These are phyloP conservation scores for Cyrtodaria siliqua DNA, from an alignment of 2,888 invertebrate genomes.

Conservation along the genomic window DNA sequence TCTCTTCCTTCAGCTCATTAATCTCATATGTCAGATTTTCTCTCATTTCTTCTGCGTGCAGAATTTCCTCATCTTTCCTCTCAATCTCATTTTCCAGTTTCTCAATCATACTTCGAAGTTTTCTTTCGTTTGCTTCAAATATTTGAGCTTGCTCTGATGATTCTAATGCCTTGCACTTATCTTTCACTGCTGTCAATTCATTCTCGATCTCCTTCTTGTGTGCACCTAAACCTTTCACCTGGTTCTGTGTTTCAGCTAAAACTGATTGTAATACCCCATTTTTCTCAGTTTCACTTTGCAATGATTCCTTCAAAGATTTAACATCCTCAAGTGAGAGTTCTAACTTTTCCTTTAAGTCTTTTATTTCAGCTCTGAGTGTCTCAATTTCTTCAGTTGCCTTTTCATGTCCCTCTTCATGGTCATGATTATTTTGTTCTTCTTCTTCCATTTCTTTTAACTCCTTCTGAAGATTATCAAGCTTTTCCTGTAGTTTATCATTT, in stretches of 20 bases:
- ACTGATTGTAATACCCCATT: constrained; percentile 57
- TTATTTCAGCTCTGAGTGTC: constrained; percentile 26
- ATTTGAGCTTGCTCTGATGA: constrained; percentile 38
- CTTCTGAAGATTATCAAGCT: constrained; percentile 14
- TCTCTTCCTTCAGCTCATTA: constrained; percentile 73
- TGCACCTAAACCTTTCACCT: constrained; percentile 43
- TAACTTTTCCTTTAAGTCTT: constrained; percentile 23
- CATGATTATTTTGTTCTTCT: constrained; percentile 2
- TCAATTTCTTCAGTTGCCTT: constrained; percentile 16
- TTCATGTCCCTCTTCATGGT: constrained; percentile 42
- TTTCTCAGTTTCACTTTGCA: constrained; percentile 36
- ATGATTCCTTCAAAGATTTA: constrained; percentile 16
- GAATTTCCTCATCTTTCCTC: constrained; percentile 44
- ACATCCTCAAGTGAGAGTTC: not conserved
- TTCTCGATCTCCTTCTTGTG: constrained; percentile 44
- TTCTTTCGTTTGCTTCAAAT: constrained; percentile 44
- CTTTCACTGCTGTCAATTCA: constrained; percentile 32
- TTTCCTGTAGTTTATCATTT: constrained; percentile 20
- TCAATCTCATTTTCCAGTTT: constrained; percentile 55
- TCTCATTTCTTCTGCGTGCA: constrained; percentile 57
- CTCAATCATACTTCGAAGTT: constrained; percentile 47
- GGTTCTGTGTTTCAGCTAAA: constrained; percentile 56
- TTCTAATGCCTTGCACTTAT: constrained; percentile 50
- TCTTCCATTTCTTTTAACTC: too few relatives aligned
- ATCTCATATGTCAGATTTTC: constrained; percentile 73